Percentiles rank a stretch among this genome's conserved stretches.
Conservation (phyloP, 2,888 invertebrate genomes). For the Tetheella fluctuosa region DNA sequence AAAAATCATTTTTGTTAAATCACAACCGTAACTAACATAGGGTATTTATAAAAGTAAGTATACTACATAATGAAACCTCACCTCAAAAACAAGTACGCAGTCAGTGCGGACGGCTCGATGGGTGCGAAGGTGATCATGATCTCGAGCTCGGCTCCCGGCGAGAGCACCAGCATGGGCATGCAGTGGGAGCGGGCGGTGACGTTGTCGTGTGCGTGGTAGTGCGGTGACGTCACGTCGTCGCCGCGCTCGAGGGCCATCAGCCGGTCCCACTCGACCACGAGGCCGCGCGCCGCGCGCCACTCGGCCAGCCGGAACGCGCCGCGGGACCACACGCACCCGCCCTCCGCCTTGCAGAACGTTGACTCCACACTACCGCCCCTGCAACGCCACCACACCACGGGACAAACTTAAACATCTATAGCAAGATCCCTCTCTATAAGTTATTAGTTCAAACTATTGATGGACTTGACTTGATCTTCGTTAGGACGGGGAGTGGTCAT, state of each 20-base stretch:
- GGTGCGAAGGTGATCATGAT: conserved; percentile 79
- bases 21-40: no score
- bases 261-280: conserved; percentile 29
- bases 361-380: conserved; percentile 25
- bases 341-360: conserved; percentile 27
- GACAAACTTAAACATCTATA: no score
- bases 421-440: no score
- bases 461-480: no score
- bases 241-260: no score
- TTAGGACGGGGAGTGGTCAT: no score
- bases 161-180: conserved; percentile 72
- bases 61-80: no score
- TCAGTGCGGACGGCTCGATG: conserved; percentile 62
- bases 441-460: no score
- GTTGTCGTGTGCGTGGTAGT: conserved; percentile 16
- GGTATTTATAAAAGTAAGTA: no score
- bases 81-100: conserved; percentile 81
- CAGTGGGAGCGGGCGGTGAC: conserved; percentile 20
- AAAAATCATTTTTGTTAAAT: no score
- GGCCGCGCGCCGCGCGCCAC: conserved; percentile 51
- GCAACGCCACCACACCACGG: not conserved
- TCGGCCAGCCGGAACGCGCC: conserved; percentile 50
- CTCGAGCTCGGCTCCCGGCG: conserved; percentile 82
- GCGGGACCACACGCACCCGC: conserved; percentile 36
- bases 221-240: conserved; percentile 18